Conservation (phyloP, 2,113 vertebrate genomes). For the Menura novaehollandiae region DNA sequence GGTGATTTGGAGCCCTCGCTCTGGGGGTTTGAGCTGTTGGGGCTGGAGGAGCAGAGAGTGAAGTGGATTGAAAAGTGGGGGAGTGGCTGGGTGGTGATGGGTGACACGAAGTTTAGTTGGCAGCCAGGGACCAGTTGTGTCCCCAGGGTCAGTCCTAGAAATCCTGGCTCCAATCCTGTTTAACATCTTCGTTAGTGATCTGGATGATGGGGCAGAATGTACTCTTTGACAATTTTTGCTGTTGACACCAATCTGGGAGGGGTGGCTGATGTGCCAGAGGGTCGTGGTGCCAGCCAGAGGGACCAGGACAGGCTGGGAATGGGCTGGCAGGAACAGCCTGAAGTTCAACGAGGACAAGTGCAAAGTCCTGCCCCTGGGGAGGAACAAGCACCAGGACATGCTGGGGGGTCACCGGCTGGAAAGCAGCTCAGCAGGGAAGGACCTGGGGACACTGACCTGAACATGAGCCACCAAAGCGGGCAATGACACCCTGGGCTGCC, state of each 20-base stretch:
- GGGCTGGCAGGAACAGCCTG: background rate
- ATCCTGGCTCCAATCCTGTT: background rate
- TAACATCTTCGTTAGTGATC: background rate
- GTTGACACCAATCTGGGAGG: background rate
- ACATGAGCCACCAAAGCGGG: background rate
- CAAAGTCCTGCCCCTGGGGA: background rate
- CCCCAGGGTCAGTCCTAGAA: background rate
- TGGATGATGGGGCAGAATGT: background rate
- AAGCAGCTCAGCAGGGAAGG: background rate
- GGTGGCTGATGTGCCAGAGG: background rate
- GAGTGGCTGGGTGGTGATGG: background rate
- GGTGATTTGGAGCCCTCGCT: background rate
- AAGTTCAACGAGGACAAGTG: background rate
- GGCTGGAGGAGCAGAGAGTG: background rate
- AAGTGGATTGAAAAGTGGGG: background rate
- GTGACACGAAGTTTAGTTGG: rapidly evolving
- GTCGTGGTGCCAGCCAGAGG: background rate
- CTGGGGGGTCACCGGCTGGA: background rate
- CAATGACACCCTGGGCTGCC: background rate
- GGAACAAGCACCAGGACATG: background rate
- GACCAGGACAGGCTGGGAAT: background rate
- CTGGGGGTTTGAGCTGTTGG: background rate
- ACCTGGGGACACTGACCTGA: background rate
- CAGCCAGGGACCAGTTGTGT: background rate
- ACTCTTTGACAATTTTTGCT: no score